Conservation (phyloP, 1,140 invertebrate genomes). For the Platyura marginata region DNA sequence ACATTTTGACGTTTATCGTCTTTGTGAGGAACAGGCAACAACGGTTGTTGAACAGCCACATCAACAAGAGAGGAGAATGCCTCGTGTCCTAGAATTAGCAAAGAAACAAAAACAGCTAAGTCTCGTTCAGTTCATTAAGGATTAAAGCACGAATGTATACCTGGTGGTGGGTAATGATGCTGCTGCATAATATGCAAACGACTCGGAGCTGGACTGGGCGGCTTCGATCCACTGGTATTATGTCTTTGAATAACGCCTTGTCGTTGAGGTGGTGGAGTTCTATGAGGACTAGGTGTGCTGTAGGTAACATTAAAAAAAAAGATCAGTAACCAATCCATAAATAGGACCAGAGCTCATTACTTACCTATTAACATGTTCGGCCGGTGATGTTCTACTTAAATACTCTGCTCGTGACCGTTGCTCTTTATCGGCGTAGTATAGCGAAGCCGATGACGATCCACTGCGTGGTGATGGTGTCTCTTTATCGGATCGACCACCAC, state of each 20-base stretch:
- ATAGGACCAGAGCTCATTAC: too few relatives aligned
- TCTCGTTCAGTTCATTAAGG: background rate
- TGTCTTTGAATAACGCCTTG: constrained; percentile 51
- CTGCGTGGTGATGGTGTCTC: constrained; percentile 25
- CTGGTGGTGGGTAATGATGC: constrained; percentile 30
- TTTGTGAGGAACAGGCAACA: constrained; percentile 52
- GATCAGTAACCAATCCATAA: too few relatives aligned
- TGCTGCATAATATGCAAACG: constrained; percentile 21
- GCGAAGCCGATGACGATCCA: constrained; percentile 16
- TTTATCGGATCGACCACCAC: constrained; percentile 22
- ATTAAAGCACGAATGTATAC: constrained; percentile 9
- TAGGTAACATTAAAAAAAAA: too few relatives aligned
- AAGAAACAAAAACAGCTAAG: background rate
- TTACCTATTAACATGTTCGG: constrained; percentile 26
- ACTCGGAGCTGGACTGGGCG: constrained; percentile 20
- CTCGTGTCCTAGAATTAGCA: constrained; percentile 41
- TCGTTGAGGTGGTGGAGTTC: constrained; percentile 33
- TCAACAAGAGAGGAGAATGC: constrained; percentile 72
- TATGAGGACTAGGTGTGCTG: constrained; percentile 29
- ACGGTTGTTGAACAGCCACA: constrained; percentile 66
- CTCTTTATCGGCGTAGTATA: constrained; percentile 15
- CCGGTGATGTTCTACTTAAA: constrained; percentile 21
- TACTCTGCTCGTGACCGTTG: constrained; percentile 16
- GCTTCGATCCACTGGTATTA: constrained; percentile 32
- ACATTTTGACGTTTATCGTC: constrained; percentile 11